Conservation (phyloP, 2,797 vertebrate species). For the Epinephelus malabaricus region DNA sequence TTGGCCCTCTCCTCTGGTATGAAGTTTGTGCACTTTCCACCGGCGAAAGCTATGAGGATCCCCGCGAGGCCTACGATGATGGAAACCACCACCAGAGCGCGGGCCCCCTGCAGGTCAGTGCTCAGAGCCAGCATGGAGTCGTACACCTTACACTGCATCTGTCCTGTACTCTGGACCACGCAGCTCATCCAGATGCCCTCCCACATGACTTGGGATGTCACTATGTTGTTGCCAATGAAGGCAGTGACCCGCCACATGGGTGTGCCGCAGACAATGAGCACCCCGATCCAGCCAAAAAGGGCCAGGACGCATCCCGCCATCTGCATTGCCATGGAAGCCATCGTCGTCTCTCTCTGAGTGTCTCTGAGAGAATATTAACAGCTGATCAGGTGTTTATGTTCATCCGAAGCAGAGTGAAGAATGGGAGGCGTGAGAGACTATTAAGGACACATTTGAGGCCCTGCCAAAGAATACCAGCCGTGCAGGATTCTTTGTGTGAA, state of each 20-base stretch:
- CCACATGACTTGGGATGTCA: constrained; percentile 83
- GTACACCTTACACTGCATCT: constrained; percentile 86
- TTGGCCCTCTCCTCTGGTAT: constrained; percentile 80
- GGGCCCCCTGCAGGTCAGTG: constrained; percentile 80
- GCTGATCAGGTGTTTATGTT: constrained; percentile 28
- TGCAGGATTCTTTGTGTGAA: constrained; percentile 70
- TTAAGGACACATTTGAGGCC: constrained; percentile 26
- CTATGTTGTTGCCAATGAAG: constrained; percentile 82
- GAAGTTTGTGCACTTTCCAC: constrained; percentile 88
- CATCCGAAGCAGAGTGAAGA: constrained; percentile 36
- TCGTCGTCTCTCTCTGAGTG: constrained; percentile 40
- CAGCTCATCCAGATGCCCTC: constrained; percentile 88
- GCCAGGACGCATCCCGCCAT: constrained; percentile 73
- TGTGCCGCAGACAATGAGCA: constrained; percentile 69
- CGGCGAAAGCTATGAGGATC: constrained; percentile 77
- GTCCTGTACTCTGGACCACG: constrained; percentile 84
- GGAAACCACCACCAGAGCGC: constrained; percentile 80
- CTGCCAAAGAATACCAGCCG: constrained; percentile 56
- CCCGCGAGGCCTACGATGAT: constrained; percentile 79
- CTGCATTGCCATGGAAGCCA: constrained; percentile 82
- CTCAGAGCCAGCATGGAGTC: constrained; percentile 83
- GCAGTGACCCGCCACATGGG: constrained; percentile 84
- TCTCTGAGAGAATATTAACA: constrained; percentile 17
- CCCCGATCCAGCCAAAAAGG: constrained; percentile 82
- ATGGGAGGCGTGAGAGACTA: constrained; percentile 59